These are phyloP conservation scores for Cyanoliseus patagonus DNA, from an alignment of 2,113 vertebrate species.

Conservation along the genomic window DNA sequence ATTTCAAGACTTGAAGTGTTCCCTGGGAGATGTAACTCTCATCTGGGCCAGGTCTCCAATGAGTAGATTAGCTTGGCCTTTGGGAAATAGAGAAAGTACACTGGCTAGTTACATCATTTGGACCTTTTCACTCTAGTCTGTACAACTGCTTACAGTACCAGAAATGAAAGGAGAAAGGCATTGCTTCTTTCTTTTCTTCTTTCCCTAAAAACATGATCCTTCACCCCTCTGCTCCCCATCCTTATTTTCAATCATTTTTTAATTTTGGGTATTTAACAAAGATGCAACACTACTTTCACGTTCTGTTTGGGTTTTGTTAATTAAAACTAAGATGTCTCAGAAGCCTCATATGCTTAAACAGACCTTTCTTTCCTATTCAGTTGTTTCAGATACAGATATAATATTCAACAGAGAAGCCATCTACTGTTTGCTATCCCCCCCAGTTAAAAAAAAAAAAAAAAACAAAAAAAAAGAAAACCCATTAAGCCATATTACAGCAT, in stretches of 20 bases:
- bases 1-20: background rate
- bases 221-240: too few relatives aligned
- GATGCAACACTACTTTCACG: background rate
- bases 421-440: background rate
- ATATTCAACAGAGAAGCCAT: background rate
- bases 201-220: background rate
- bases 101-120: background rate
- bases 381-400: background rate
- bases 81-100: background rate
- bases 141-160: background rate
- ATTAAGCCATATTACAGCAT: background rate
- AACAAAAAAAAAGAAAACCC: background rate
- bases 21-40: background rate
- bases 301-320: background rate
- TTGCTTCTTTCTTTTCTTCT: background rate
- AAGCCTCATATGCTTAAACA: background rate
- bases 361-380: background rate
- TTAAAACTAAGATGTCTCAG: background rate
- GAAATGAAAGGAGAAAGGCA: background rate
- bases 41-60: background rate
- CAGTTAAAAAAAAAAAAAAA: background rate
- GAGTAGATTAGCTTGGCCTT: background rate
- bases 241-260: background rate
- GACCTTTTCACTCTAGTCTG: background rate
- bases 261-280: background rate